These are phyloP conservation scores for Dusona sp. DNA, from an alignment of 2,888 invertebrate genomes.

Conservation along the genomic window DNA sequence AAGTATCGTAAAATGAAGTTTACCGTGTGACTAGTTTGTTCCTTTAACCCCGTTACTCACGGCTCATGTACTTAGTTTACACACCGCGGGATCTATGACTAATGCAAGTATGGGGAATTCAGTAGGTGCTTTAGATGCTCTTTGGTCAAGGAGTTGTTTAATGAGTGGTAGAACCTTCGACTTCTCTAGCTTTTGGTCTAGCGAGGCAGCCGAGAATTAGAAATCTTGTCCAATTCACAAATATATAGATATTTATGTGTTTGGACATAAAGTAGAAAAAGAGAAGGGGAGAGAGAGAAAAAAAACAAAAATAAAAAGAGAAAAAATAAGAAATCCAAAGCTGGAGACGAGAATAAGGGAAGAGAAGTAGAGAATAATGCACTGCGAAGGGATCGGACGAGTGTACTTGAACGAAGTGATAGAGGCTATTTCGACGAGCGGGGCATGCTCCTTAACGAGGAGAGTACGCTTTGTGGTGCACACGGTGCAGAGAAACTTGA, in stretches of 20 bases:
- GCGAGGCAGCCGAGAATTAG: slow-evolving; percentile 36
- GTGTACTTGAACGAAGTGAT: slow-evolving; percentile 56
- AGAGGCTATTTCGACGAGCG: slow-evolving; percentile 59
- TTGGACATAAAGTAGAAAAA: background rate
- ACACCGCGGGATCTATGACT: slow-evolving; percentile 4
- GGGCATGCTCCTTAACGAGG: slow-evolving; percentile 68
- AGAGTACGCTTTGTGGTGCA: slow-evolving; percentile 61
- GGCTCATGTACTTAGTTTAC: slow-evolving; percentile 12
- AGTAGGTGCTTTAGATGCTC: slow-evolving; percentile 22
- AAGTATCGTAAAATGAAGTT: slow-evolving; percentile 30
- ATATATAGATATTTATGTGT: background rate
- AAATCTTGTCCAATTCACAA: slow-evolving; percentile 6
- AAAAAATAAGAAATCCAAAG: slow-evolving; percentile 13
- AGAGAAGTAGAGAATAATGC: slow-evolving; percentile 1
- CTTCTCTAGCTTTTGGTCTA: slow-evolving; percentile 16
- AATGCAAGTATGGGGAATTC: slow-evolving; percentile 8
- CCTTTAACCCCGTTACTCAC: background rate
- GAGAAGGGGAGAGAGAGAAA: background rate
- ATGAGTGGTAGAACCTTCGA: slow-evolving; percentile 54
- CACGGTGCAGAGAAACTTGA: slow-evolving; percentile 69
- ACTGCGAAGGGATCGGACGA: slow-evolving; percentile 41
- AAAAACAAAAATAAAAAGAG: background rate
- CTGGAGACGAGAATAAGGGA: background rate
- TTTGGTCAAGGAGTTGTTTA: slow-evolving; percentile 44
- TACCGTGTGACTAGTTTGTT: background rate